Base-by-base conservation (phyloP, 2,888 invertebrate species). In the Parapristionchus giblindavisi region DNA sequence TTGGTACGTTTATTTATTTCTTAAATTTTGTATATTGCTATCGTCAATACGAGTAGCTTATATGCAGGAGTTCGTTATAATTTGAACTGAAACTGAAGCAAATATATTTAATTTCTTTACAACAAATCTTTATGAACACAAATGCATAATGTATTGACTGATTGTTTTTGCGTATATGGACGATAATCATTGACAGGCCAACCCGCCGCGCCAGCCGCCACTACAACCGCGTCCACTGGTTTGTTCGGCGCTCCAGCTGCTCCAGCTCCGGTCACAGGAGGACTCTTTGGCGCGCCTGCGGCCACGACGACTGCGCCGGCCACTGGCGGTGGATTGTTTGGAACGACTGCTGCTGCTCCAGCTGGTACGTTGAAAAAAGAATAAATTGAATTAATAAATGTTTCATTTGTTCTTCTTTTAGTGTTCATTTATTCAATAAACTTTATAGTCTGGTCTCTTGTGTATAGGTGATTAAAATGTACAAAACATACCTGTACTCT, bases 201-300 rank as follows among this genome's bases (percentile, higher is more conserved):
- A 40, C 4, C 58, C 17, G 11, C 40, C 8, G 52, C 40, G 3
- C 14, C 40, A n/a, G 66, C 56, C 21, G 21, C 63, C 24, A 2
- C 51, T n/a, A 29, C 58, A 17, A 43, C 43, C 34, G n/a, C n/a
- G n/a, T n/a, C n/a, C n/a, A n/a, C n/a, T n/a, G 29, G 43, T 40
- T 43, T 65, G 43, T 65, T 65, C 43, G 63, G 63, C 27, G 43
- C 63, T 14, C 40, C 63, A 21, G 21, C 63, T 43, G 43, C 63
- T 40, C 27, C 63, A 21, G 63, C 63, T 2, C 6, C 43, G 27
- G 3, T 40, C 8, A 32, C 61, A 27, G 61, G 24, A 38, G 61
- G 38, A 61, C 38, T 61, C 1, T 61, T 61, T 24, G 52, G 52
- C 21, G 52, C 52, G n/a, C 52, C 52, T 8, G 52, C 52, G n/a